Percentiles rank a stretch among this genome's conserved stretches.
Conservation (phyloP, 2,113 vertebrate species). For the Eulemur macaco region DNA sequence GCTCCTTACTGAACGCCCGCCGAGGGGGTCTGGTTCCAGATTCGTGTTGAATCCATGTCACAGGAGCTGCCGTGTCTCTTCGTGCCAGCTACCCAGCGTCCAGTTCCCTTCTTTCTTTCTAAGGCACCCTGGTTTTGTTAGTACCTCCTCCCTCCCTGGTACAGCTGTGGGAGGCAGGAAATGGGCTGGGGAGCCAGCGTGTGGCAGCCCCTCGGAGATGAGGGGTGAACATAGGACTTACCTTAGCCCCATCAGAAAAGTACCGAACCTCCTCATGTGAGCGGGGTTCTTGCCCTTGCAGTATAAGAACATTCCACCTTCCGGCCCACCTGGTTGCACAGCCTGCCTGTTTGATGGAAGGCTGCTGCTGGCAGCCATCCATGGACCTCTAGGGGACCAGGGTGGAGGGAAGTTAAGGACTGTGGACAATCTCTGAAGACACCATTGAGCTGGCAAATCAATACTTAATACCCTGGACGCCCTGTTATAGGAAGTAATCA, state of each 20-base stretch:
- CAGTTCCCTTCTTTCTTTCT: not conserved
- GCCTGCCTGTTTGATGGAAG: not conserved
- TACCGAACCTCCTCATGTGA: not conserved
- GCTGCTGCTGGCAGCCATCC: not conserved
- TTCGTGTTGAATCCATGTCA: not conserved
- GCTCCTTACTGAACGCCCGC: not conserved
- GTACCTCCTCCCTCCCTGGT: rapidly evolving
- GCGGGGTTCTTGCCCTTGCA: not conserved
- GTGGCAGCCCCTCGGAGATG: rapidly evolving
- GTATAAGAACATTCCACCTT: not conserved
- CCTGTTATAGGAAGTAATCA: not conserved
- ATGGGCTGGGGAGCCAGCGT: not conserved
- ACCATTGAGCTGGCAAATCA: not conserved
- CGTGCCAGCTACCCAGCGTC: not conserved
- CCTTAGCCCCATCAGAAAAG: not conserved
- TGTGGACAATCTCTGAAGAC: not conserved
- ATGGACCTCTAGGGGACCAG: not conserved
- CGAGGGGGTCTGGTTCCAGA: not conserved
- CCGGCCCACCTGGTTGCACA: not conserved
- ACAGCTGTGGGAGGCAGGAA: not conserved
- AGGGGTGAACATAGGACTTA: rapidly evolving
- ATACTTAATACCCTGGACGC: too few relatives aligned
- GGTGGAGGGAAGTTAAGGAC: not conserved
- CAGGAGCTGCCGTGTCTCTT: not conserved
- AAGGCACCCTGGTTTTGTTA: not conserved